These are phyloP conservation scores for Cydia splendana DNA, from an alignment of 1,140 invertebrate species.

Conservation along the genomic window DNA sequence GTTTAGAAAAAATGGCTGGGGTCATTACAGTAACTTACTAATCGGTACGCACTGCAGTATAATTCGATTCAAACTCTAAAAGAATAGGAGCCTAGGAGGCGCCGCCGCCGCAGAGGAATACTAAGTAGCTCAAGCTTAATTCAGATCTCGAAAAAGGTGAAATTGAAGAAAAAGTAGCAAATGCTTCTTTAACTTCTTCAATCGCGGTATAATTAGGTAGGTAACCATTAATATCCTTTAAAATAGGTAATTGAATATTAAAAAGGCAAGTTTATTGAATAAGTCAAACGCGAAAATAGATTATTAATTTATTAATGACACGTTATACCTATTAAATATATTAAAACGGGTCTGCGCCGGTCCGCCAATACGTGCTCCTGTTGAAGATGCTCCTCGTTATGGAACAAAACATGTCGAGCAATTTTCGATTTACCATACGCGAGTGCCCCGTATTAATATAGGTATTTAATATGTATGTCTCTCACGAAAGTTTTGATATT, in stretches of 20 bases:
- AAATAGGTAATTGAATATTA: neutral
- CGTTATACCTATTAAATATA: too few relatives aligned
- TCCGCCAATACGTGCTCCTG: too few relatives aligned
- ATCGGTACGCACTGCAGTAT: constrained; percentile 15
- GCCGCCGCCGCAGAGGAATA: neutral
- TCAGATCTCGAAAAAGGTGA: constrained; percentile 13
- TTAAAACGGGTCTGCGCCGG: too few relatives aligned
- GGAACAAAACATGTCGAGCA: too few relatives aligned
- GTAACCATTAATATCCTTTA: neutral
- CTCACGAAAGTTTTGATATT: too few relatives aligned
- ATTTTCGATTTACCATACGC: too few relatives aligned
- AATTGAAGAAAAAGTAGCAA: constrained; percentile 2
- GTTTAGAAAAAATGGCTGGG: neutral
- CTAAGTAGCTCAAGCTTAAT: constrained; percentile 18
- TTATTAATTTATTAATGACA: too few relatives aligned
- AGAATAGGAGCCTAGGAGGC: constrained; percentile 9
- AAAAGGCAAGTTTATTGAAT: neutral
- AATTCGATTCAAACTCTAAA: constrained; percentile 24
- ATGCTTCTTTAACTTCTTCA: neutral
- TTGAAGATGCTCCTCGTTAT: too few relatives aligned
- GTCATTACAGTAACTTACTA: constrained; percentile 7
- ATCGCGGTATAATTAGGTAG: neutral
- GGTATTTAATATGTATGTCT: too few relatives aligned
- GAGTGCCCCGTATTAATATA: too few relatives aligned
- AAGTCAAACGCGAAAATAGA: too few relatives aligned